phyloP scores from a whole-genome alignment of 2,113 vertebrate genomes.

The Periophthalmus modestus region DNA sequence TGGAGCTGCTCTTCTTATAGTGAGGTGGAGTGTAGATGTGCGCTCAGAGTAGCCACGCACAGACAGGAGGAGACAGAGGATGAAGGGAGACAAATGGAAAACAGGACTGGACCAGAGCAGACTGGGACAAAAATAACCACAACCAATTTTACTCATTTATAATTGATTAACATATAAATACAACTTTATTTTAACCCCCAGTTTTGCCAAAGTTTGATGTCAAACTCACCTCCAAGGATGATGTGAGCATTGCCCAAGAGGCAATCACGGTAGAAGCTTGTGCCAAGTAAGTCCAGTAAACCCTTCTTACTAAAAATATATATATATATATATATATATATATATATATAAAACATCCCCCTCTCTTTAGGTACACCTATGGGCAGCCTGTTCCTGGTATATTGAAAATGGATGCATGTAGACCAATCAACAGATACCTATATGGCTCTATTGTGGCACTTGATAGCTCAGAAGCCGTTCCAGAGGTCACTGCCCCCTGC shows the following conservation, averaged over 20 bases:
- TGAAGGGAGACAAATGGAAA: no score
- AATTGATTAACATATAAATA: no score
- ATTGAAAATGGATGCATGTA: conserved; percentile 36
- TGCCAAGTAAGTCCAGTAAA: conserved; percentile 59
- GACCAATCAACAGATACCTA: fast-evolving
- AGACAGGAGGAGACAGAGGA: no score
- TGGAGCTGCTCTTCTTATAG: no score
- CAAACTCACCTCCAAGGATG: conserved; percentile 20
- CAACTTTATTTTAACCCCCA: conserved; percentile 19
- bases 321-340: no score
- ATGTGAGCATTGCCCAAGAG: conserved; percentile 41
- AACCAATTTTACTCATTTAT: no score
- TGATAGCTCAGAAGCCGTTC: fast-evolving
- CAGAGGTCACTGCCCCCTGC: conserved; percentile 13
- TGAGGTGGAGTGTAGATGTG: no score
- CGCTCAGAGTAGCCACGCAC: no score
- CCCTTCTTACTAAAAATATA: background rate
- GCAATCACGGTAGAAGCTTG: conserved; percentile 53
- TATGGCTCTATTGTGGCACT: fast-evolving
- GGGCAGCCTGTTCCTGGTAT: conserved; percentile 71
- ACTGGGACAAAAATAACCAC: no score
- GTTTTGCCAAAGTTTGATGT: conserved; percentile 74
- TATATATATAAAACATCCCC: background rate
- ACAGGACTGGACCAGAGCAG: no score
- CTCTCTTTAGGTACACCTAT: conserved; percentile 67